Evolutionary conservation across 2,888 invertebrate genomes (phyloP), one percentile per base, ranked within the genome.

Genomic region (Sussaba pulchella): DNA sequence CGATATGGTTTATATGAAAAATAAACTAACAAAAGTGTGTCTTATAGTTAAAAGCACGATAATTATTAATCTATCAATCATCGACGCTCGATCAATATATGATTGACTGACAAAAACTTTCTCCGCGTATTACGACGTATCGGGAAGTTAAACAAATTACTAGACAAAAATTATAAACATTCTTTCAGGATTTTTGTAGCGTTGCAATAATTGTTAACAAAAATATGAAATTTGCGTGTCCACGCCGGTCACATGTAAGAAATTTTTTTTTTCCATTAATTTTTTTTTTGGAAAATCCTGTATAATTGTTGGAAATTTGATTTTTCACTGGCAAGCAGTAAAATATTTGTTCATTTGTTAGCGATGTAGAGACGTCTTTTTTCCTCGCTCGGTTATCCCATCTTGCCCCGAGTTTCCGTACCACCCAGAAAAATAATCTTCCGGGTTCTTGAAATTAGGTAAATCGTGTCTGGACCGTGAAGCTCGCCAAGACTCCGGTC

Each of bases 401-500:
- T 12, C 5, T 9, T 31, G 31, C 31, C 31, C 31, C 31, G 31
- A 31, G 31, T 31, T 31, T 31, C 31, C 31, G 4, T 6, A 2
- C 31, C 31, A 31, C 31, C 4, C 6, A 6, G 31, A 17, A 31
- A 8, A 26, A 57, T 31, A 57, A 57, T 17, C 31, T n/a, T 31
- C 17, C 17, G 17, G n/a, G 57, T 14, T 31, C 9, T 31, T 17
- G n/a, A n/a, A 57, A 57, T 36, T 57, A 36, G 36, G 57, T 57
- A 57, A 57, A 57, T 57, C 57, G 31, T 17, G 57, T 57, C 31
- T 17, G 57, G 5, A 24, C n/a, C 21, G 24, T 54, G 54, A 14
- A 31, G 31, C 9, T 31, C 31, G 31, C 57, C 31, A 57, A 57
- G 31, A 57, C 17, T 31, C 57, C 14, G 57, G 57, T 57, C 57